Evolutionary conservation across 2,113 vertebrate genomes (phyloP).

Genomic region (Brachyhypopomus gauderio): DNA sequence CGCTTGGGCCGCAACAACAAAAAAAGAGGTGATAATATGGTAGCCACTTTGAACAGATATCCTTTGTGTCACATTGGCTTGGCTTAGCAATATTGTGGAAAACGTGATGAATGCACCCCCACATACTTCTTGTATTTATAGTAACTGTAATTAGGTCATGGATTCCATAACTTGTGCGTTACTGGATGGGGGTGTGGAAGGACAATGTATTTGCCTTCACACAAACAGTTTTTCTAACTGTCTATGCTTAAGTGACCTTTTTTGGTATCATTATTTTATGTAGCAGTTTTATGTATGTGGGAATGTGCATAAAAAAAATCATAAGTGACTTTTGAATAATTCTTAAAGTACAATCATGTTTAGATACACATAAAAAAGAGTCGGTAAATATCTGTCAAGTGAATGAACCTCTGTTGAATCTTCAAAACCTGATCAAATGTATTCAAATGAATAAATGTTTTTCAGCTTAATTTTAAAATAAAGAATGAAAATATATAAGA

Average conservation of each 20-base stretch:
- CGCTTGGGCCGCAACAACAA: too few species aligned
- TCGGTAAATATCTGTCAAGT: too few species aligned
- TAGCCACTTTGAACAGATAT: not conserved
- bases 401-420: too few species aligned
- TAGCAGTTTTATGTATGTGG: too few species aligned
- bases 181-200: not conserved
- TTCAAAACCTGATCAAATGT: too few species aligned
- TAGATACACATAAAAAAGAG: not conserved
- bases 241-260: too few species aligned
- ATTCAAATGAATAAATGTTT: too few species aligned
- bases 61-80: not conserved
- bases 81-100: not conserved
- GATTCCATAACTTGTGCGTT: not conserved
- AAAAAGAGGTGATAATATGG: too few species aligned
- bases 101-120: not conserved
- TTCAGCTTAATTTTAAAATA: too few species aligned
- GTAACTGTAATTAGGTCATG: slow-evolving; percentile 13
- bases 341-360: not conserved
- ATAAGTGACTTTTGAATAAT: not conserved
- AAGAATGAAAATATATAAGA: too few species aligned
- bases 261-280: too few species aligned
- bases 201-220: not conserved
- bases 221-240: too few species aligned
- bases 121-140: not conserved
- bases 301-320: not conserved